These are phyloP conservation scores for Argyresthia albistria DNA, from an alignment of 2,888 invertebrate species.

Conservation along the genomic window DNA sequence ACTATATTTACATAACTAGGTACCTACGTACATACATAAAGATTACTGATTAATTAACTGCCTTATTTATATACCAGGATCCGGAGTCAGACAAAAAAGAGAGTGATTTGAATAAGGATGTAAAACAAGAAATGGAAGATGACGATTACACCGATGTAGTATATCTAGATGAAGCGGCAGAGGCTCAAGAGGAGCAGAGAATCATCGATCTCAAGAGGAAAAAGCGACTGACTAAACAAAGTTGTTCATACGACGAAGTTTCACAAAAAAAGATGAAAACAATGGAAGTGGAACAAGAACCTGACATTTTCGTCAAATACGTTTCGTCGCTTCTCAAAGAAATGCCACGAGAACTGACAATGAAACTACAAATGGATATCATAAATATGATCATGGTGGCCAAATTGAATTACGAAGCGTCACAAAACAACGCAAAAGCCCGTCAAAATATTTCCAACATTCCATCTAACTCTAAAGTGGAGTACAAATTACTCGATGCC, in stretches of 20 bases:
- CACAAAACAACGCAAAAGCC: not conserved
- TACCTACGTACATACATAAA: no score
- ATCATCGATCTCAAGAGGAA: not conserved
- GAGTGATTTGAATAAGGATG: not conserved
- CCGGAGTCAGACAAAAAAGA: not conserved
- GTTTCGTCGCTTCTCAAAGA: conserved; percentile 32
- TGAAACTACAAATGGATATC: conserved; percentile 39
- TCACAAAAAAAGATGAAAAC: not conserved
- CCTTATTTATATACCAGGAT: not conserved
- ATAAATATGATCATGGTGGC: conserved; percentile 37
- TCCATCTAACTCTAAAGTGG: no score
- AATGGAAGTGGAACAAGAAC: not conserved
- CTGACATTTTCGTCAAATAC: conserved; percentile 29
- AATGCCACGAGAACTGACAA: conserved; percentile 24
- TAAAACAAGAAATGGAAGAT: not conserved
- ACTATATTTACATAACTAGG: no score
- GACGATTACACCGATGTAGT: not conserved
- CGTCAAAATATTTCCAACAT: not conserved
- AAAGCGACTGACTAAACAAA: not conserved
- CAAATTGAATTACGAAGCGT: conserved; percentile 16
- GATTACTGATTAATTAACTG: no score
- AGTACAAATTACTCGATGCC: no score
- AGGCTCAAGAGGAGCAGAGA: not conserved
- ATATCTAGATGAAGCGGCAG: not conserved
- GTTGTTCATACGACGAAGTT: not conserved